phyloP scores from a whole-genome alignment of 2,888 invertebrate genomes.

The Tetragonula carbonaria region DNA sequence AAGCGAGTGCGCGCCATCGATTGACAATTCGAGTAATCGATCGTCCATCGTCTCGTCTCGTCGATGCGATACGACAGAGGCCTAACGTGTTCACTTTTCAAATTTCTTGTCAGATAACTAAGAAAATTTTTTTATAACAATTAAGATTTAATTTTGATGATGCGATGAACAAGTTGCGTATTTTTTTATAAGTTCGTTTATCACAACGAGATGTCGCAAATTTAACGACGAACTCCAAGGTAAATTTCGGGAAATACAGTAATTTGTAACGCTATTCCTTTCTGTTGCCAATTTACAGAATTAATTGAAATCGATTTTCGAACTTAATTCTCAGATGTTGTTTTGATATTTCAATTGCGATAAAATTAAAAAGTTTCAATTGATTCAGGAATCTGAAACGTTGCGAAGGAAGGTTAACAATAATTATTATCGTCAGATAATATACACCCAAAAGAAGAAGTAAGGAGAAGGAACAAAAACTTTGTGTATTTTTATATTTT shows the following conservation, averaged over 20 bases:
- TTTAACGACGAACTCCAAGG: neutral
- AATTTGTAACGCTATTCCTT: neutral
- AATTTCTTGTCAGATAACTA: neutral
- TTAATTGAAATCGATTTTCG: neutral
- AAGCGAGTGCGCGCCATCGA: neutral
- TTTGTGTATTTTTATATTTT: neutral
- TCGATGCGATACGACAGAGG: neutral
- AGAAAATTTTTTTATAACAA: too few relatives aligned
- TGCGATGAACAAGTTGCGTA: neutral
- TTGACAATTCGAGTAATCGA: conserved; percentile 1
- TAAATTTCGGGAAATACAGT: neutral
- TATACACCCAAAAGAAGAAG: neutral
- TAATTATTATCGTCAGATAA: too few relatives aligned
- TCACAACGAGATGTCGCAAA: neutral
- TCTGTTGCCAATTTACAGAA: neutral
- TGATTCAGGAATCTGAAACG: too few relatives aligned
- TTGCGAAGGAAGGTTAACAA: too few relatives aligned
- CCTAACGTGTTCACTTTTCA: neutral
- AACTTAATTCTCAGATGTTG: too few relatives aligned
- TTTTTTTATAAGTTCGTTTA: neutral
- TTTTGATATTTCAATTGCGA: neutral
- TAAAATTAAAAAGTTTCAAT: neutral
- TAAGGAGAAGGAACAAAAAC: neutral
- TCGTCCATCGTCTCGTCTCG: neutral
- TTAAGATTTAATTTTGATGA: too few relatives aligned